These are phyloP conservation scores for Schrankia costaestrigalis DNA, from an alignment of 2,888 invertebrate genomes.

Conservation along the genomic window DNA sequence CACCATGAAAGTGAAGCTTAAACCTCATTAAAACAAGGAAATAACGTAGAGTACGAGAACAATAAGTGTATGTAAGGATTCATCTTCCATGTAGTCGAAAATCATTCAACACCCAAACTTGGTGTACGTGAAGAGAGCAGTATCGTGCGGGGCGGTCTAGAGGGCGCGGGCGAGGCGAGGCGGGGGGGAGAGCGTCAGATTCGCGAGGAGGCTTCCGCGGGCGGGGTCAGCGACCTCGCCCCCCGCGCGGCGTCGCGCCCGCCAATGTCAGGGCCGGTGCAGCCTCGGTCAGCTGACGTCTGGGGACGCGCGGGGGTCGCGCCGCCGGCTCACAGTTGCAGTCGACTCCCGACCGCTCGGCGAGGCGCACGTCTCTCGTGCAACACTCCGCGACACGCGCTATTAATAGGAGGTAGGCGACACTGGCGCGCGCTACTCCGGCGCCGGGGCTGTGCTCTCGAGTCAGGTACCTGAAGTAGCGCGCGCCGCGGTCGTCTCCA, in stretches of 20 bases:
- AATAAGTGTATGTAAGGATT: too few species aligned
- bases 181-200: conserved; percentile 47
- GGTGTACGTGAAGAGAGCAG: conserved; percentile 51
- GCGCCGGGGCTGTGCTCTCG: conserved; percentile 89
- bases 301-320: conserved; percentile 76
- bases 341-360: conserved; percentile 62
- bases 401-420: conserved; percentile 63
- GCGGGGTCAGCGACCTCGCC: conserved; percentile 73
- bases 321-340: conserved; percentile 63
- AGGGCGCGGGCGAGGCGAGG: conserved; percentile 34
- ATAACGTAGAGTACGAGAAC: too few species aligned
- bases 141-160: conserved; percentile 18
- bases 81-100: conserved; percentile 33
- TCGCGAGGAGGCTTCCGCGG: conserved; percentile 76
- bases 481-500: conserved; percentile 87
- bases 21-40: too few species aligned
- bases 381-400: conserved; percentile 43
- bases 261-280: conserved; percentile 81
- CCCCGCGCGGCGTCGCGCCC: conserved; percentile 68
- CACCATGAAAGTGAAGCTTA: too few species aligned
- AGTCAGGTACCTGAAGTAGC: conserved; percentile 99
- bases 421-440: conserved; percentile 91
- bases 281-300: conserved; percentile 80
- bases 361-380: conserved; percentile 53
- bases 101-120: conserved; percentile 56